Base-by-base conservation (phyloP, 2,888 invertebrate species). In the Tinea pellionella region DNA sequence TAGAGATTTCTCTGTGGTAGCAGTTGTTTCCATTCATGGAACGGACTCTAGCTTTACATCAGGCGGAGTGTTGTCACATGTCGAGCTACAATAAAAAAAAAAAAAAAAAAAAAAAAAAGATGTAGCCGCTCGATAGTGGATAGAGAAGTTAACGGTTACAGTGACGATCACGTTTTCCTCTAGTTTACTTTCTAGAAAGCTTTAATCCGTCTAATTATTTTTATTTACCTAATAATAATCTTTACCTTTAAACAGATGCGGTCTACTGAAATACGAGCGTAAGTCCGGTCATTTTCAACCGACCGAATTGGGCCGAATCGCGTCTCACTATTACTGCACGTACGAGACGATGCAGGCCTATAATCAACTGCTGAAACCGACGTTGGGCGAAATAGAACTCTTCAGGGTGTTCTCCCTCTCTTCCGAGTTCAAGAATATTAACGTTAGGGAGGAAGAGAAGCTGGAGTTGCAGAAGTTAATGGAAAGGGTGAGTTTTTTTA, bases 351-450 rank as follows among this genome's bases (percentile, higher is more conserved):
- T 99, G 93, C 91, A 95, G 67, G 95, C 96, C 0, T 99, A 99
- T 85, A 98, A 98, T 78, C 97, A 98, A 75, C 89, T 99, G 57
- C 81, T 99, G 63, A 98, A 99, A 77, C 96, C 98, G 12, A 99
- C 98, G 0, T 88, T 99, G 0, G 96, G 97, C 63, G 99, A 99
- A 86, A 99, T 99, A 57, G 99, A 99, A 78, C 86, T 99, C 63
- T 98, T 99, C 82, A 81, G 96, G 0, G 98, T 99, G n/a, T 99
- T 99, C 80, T 98, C 99, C 0, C 88, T 99, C n/a, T 98, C 98
- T 0, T 93, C 95, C 0, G 99, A 99, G 83, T 99, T 99, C 87
- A 93, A 92, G 66, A 93, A 98, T 71, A 94, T 99, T 51, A 92
- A 94, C 0, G 98, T 99, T 0, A 82, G 97, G 0, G 97, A 96